Conservation (phyloP, 2,888 invertebrate genomes). For the Mylabris sibirica region DNA sequence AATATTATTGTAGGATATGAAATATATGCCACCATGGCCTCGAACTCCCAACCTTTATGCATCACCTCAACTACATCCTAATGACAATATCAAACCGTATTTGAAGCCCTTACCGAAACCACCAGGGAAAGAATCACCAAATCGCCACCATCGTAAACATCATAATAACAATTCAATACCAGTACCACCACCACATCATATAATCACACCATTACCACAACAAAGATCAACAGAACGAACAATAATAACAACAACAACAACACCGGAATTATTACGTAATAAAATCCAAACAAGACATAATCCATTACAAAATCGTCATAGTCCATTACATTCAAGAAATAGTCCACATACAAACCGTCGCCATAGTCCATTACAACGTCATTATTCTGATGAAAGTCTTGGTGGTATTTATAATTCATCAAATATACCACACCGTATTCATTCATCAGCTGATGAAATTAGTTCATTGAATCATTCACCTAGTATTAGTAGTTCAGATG, state of each 20-base stretch:
- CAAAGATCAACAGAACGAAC: constrained; percentile 51
- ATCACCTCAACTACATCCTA: constrained; percentile 38
- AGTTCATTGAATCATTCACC: constrained; percentile 83
- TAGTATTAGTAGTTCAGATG: constrained; percentile 84
- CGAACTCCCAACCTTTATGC: constrained; percentile 63
- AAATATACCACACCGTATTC: constrained; percentile 66
- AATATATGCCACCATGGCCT: constrained; percentile 71
- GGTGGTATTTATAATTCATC: constrained; percentile 58
- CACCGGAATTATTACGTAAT: constrained; percentile 52
- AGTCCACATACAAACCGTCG: constrained; percentile 57
- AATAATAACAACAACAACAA: no score
- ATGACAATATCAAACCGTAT: constrained; percentile 61
- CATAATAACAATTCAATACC: constrained; percentile 44
- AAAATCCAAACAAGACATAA: constrained; percentile 56
- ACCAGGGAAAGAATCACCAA: constrained; percentile 62
- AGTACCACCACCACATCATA: constrained; percentile 50
- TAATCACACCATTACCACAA: constrained; percentile 42
- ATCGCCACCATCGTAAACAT: constrained; percentile 53
- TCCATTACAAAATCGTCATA: constrained; percentile 48
- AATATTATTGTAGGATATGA: constrained; percentile 45
- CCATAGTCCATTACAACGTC: constrained; percentile 66
- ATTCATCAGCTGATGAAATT: constrained; percentile 84
- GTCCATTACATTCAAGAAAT: constrained; percentile 52
- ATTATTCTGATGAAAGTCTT: constrained; percentile 73
- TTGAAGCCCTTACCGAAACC: constrained; percentile 68